Base-by-base conservation (phyloP, 1,140 invertebrate genomes). In the Drosophila takahashii region DNA sequence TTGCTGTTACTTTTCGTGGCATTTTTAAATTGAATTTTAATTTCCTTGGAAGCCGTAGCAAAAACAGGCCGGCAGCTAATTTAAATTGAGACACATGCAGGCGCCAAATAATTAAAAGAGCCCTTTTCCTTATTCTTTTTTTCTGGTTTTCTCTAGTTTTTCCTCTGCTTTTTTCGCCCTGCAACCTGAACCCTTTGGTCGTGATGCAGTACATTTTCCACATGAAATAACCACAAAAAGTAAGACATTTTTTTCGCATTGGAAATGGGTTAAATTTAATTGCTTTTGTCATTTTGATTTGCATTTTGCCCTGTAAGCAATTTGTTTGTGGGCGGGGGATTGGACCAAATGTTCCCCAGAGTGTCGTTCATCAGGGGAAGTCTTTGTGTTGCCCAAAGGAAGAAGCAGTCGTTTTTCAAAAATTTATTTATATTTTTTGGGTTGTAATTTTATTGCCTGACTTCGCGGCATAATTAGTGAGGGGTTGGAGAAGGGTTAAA, bases 171-270 rank as follows among this genome's bases (percentile, higher is more conserved):
- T 41, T 18, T 61, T 36, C 51, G 36, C 53, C 39, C 42, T 57
- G 22, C 45, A 48, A 48, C 13, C 45, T 27, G 45, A 48, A 29
- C 26, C 47, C 47, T 15, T 9, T 15, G 13, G n/a, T 32, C 69
- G 58, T 81, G 89, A 91, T 91, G 89, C 89, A 91, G 89, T 85
- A 91, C 89, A 91, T 89, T 91, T 91, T 91, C 89, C 89, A 91
- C 89, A 79, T 91, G 89, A 91, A 79, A 85, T 85, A 91, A 91
- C 90, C 90, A 77, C 84, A 91, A 86, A 79, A 81, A 77, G 83
- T 79, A 51, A 66, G 76, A 75, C 66, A 50, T 77, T 70, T 80
- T 70, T 70, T 65, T 69, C 44, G 58, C 70, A 86, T 86, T 89
- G 84, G 69, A 87, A 87, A 87, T 89, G 84, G 84, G 84, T 89